Evolutionary conservation across 2,888 invertebrate species (phyloP), one percentile per base, ranked within the genome.

Genomic region (Nomada fucata): DNA sequence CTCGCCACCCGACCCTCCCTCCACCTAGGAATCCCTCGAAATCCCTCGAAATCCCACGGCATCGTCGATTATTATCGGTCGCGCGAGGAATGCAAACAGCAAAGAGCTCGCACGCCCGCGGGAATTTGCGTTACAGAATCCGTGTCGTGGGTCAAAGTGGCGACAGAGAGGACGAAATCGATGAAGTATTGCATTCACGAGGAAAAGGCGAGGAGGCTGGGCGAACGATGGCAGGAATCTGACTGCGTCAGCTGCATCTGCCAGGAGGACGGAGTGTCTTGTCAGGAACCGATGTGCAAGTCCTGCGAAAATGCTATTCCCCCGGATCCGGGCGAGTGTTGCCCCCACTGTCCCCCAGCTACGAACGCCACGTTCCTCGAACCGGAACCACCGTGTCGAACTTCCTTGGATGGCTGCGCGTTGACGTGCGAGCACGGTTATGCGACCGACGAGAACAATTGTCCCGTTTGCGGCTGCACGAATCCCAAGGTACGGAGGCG

Each of bases 241-340:
- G 89, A 89, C 3, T 93, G 93, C 86, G 81, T 84, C 10, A 90
- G 86, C 77, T 93, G 93, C 87, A 80, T 84, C n/a, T 93, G 93
- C 83, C 89, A 91, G 42, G 84, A 90, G 44, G 86, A 87, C 47
- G 89, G 89, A 15, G 63, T 82, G 20, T 89, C 90, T 52, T 93
- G 93, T 83, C 91, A 91, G 36, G 86, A 85, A 5, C 87, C 90
- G 18, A 92, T 92, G 92, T 92, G 92, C 86, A 92, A 91, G 74
- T 89, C 89, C 76, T 93, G 93, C 75, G 91, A 91, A n/a, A 89
- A 87, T 36, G 75, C 90, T 7, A 86, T 88, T 42, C 89, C 90
- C 10, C 79, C 88, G 9, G 74, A 86, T 52, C 88, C 90, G 11
- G 92, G 92, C 74, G 91, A 92, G 75, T 92, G 92, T 77, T 92